These are phyloP conservation scores for Aphelocoma californica DNA, from an alignment of 2,797 vertebrate genomes.

Conservation along the genomic window DNA sequence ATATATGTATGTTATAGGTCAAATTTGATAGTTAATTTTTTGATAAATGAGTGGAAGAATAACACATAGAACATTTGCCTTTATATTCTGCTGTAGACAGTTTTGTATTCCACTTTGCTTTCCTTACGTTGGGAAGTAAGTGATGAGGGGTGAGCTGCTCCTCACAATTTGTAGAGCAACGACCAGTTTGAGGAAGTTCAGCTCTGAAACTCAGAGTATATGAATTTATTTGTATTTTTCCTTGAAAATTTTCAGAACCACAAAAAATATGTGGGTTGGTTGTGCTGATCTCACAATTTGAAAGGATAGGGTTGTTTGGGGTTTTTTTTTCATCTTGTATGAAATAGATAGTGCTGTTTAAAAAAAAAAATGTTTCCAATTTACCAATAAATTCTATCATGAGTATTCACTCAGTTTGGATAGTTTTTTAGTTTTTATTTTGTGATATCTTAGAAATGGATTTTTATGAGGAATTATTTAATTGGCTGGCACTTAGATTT, in stretches of 20 bases:
- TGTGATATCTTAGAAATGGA: background rate
- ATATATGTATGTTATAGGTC: background rate
- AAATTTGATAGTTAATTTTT: background rate
- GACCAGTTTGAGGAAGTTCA: background rate
- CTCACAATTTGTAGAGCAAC: background rate
- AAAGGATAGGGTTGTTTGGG: background rate
- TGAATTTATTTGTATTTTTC: background rate
- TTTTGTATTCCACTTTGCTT: background rate
- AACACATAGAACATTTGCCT: background rate
- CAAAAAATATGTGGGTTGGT: background rate
- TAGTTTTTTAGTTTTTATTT: background rate
- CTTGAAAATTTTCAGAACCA: background rate
- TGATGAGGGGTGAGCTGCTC: background rate
- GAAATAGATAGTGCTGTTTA: background rate
- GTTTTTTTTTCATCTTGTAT: background rate
- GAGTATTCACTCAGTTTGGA: background rate
- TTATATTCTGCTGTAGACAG: background rate
- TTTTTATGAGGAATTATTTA: background rate
- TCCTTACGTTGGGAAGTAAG: background rate
- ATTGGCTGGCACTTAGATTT: background rate
- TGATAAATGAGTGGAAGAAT: background rate
- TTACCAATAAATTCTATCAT: background rate
- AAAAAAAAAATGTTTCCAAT: background rate
- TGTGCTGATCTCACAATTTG: background rate
- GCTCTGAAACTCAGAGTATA: background rate